Evolutionary conservation across 2,888 invertebrate species (phyloP).

Genomic region (Biston stratarius): DNA sequence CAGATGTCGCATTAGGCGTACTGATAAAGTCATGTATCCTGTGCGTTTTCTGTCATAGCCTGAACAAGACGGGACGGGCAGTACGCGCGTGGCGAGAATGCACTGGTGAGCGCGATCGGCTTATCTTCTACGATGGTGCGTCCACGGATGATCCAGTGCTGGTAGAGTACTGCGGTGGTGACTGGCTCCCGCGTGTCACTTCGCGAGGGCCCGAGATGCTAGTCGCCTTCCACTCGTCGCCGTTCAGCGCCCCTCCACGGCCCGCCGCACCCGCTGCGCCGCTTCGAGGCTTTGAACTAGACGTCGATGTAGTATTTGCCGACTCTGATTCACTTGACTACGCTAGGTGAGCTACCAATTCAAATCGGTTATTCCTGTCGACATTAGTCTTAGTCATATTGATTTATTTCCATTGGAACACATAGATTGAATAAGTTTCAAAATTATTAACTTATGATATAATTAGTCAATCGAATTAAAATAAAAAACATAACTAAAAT

Average conservation of each 20-base stretch:
- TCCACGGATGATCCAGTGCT: slow-evolving; percentile 93
- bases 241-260: slow-evolving; percentile 92
- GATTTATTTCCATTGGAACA: too few relatives aligned
- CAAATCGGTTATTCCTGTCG: too few relatives aligned
- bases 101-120: slow-evolving; percentile 92
- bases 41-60: slow-evolving; percentile 61
- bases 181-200: slow-evolving; percentile 92
- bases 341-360: slow-evolving; percentile 78
- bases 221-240: slow-evolving; percentile 95
- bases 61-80: slow-evolving; percentile 90
- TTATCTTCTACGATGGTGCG: slow-evolving; percentile 95
- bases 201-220: slow-evolving; percentile 92
- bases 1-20: background rate
- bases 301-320: slow-evolving; percentile 94
- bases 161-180: slow-evolving; percentile 95
- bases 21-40: background rate
- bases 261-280: slow-evolving; percentile 87
- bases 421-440: too few relatives aligned
- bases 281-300: slow-evolving; percentile 92
- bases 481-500: too few relatives aligned
- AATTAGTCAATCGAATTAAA: too few relatives aligned
- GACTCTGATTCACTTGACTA: slow-evolving; percentile 95
- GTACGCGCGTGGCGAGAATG: slow-evolving; percentile 94
- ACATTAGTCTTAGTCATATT: too few relatives aligned
- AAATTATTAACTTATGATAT: too few relatives aligned